These are phyloP conservation scores for Chlorodrepanis virens DNA, from an alignment of 2,113 vertebrate genomes.

Conservation along the genomic window DNA sequence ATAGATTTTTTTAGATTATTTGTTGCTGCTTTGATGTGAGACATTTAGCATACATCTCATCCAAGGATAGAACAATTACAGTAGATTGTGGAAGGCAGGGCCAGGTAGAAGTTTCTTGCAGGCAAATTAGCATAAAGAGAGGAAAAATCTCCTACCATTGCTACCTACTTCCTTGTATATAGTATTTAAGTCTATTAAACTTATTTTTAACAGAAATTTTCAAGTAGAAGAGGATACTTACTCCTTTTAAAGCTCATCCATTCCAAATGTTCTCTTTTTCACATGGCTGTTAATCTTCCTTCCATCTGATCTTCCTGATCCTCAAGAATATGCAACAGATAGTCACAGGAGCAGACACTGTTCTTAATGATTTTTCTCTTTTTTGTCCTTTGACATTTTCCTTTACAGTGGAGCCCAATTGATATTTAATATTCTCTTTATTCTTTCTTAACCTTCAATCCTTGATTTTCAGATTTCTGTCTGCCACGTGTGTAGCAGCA, in stretches of 20 bases:
- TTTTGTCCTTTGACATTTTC: not conserved
- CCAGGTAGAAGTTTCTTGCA: not conserved
- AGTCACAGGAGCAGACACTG: not conserved
- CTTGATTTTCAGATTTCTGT: not conserved
- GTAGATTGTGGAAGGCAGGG: not conserved
- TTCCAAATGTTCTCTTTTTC: not conserved
- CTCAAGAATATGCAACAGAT: not conserved
- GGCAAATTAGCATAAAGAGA: not conserved
- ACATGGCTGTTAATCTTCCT: not conserved
- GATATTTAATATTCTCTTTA: not conserved
- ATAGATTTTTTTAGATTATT: not conserved
- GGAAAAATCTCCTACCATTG: accelerated
- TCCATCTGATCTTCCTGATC: not conserved
- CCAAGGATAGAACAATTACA: not conserved
- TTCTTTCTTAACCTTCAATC: not conserved
- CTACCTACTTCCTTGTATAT: not conserved
- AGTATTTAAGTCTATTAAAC: not conserved
- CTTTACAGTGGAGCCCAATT: not conserved
- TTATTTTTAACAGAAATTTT: not conserved
- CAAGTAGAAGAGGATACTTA: not conserved
- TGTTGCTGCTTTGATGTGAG: not conserved
- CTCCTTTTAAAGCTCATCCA: not conserved
- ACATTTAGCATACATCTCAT: not conserved
- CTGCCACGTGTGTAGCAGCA: not conserved
- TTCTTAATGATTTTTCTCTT: not conserved